These are phyloP conservation scores for Pangasius djambal DNA, from an alignment of 2,797 vertebrate genomes.

Conservation along the genomic window DNA sequence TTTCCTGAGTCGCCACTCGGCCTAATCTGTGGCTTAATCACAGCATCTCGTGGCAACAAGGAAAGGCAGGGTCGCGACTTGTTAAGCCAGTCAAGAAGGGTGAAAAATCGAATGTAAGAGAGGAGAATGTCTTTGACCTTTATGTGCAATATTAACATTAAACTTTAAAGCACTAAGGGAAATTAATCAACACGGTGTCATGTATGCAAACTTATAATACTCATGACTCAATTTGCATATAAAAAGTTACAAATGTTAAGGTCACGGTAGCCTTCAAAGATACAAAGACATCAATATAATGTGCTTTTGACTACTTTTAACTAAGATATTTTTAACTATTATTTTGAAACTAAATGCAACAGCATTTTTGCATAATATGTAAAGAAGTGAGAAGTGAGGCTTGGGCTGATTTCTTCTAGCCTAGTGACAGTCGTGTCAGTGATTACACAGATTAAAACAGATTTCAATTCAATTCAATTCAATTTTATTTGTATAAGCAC, in stretches of 20 bases:
- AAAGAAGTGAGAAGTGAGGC: neutral
- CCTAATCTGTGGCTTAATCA: conserved; percentile 48
- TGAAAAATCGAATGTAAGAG: neutral
- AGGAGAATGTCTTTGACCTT: neutral
- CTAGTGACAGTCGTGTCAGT: neutral
- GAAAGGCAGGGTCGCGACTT: conserved; percentile 29
- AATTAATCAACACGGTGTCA: neutral
- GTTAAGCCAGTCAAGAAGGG: conserved; percentile 53
- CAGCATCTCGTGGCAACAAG: conserved; percentile 24
- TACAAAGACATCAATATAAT: neutral
- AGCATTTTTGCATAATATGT: too few species aligned
- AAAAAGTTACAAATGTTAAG: neutral
- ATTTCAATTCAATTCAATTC: neutral
- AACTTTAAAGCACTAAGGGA: neutral
- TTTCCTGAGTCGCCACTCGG: conserved; percentile 71
- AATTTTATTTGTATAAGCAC: too few species aligned
- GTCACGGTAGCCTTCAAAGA: neutral
- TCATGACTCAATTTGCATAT: neutral
- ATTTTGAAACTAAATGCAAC: too few species aligned
- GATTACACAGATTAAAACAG: neutral
- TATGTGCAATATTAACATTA: neutral
- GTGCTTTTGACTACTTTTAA: neutral
- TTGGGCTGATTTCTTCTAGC: neutral
- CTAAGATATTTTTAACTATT: too few species aligned
- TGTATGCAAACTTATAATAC: neutral